Percentiles rank a stretch among this genome's conserved stretches.
These are phyloP conservation scores for Leptonema lineaticorne DNA, from an alignment of 1,140 invertebrate species.

Conservation along the genomic window DNA sequence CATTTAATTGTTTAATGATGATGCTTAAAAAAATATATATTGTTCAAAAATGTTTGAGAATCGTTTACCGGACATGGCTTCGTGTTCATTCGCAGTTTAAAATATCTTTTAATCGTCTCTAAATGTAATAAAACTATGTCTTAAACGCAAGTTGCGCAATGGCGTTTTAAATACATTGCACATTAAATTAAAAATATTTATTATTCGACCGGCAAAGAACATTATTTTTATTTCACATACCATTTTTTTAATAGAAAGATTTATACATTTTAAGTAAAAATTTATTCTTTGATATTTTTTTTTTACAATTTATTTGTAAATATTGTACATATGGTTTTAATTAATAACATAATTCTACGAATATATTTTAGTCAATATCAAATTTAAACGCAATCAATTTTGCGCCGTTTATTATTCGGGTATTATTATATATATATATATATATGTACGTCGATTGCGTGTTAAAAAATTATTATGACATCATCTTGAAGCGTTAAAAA, in stretches of 20 bases:
- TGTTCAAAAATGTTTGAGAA: constrained; percentile 1
- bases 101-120: constrained; percentile 17
- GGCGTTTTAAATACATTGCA: not conserved
- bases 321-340: no score
- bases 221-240: not conserved
- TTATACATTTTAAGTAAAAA: no score
- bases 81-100: constrained; percentile 11
- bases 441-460: not conserved
- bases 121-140: constrained; percentile 14
- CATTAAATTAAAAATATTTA: not conserved
- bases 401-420: no score
- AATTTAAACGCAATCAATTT: no score
- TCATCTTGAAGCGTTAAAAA: constrained; percentile 2
- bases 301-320: no score
- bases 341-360: not conserved
- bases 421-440: not conserved
- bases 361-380: not conserved
- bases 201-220: not conserved
- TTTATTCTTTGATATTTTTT: no score
- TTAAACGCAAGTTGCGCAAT: constrained; percentile 11
- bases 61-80: not conserved
- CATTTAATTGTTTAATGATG: no score
- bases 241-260: no score
- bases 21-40: no score
- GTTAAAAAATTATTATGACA: constrained; percentile 6